Percentiles rank a stretch among this genome's conserved stretches.
phyloP scores from a whole-genome alignment of 2,113 vertebrate species.

The Brachyhypopomus gauderio region DNA sequence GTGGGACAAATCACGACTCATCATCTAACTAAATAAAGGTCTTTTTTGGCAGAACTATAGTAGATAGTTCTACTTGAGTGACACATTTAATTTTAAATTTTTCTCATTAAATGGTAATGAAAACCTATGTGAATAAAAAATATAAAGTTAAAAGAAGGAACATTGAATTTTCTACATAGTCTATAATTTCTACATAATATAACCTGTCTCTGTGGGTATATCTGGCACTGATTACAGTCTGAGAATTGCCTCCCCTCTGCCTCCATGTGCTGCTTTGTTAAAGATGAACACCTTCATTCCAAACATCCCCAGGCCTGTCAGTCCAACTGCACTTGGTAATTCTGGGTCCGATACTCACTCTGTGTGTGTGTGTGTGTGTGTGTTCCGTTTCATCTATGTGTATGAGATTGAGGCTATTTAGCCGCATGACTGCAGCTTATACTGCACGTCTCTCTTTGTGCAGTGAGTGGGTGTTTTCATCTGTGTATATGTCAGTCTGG shows the following conservation, averaged over 20 bases:
- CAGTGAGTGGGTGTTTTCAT: not conserved
- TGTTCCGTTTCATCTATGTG: not conserved
- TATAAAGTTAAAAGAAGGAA: not conserved
- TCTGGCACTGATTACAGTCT: not conserved
- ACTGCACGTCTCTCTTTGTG: not conserved
- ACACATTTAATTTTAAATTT: not conserved
- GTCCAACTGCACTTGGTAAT: too few relatives aligned
- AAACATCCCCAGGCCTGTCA: too few relatives aligned
- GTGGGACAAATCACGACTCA: too few relatives aligned
- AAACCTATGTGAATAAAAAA: not conserved
- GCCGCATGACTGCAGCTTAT: not conserved
- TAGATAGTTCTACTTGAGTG: not conserved
- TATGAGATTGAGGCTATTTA: not conserved
- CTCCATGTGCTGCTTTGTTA: too few relatives aligned
- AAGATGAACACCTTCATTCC: too few relatives aligned
- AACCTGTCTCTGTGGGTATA: not conserved
- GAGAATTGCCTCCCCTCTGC: not conserved
- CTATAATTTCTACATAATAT: not conserved
- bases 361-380: not conserved
- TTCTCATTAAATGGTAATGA: not conserved
- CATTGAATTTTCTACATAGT: not conserved
- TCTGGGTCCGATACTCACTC: not conserved
- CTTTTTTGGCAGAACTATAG: not conserved
- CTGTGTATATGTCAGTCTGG: not conserved
- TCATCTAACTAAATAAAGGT: not conserved